Percentiles rank a stretch among this genome's conserved stretches.
These are phyloP conservation scores for Piscicola geometra DNA, from an alignment of 2,888 invertebrate genomes.

Conservation along the genomic window DNA sequence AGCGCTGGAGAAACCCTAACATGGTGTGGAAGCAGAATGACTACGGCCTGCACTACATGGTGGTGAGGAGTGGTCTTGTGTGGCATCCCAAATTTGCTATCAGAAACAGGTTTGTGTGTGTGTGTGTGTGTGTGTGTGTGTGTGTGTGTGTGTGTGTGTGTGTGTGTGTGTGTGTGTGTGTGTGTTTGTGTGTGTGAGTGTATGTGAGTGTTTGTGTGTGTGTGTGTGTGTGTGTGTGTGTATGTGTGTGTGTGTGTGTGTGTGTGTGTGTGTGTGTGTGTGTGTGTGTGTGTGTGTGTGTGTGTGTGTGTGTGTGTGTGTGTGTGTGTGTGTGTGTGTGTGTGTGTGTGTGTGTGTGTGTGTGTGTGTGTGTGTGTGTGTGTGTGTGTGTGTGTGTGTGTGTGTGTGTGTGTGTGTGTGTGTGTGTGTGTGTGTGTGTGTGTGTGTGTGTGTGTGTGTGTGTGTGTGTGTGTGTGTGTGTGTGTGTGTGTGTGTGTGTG, in stretches of 20 bases:
- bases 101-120: slow-evolving; percentile 14
- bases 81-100: slow-evolving; percentile 28
- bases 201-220: slow-evolving; percentile 13
- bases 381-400: slow-evolving; percentile 32
- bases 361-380: slow-evolving; percentile 24
- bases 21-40: slow-evolving; percentile 16
- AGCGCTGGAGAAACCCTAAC: slow-evolving; percentile 20
- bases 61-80: neutral
- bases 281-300: slow-evolving; percentile 31
- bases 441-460: slow-evolving; percentile 30
- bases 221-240: slow-evolving; percentile 35
- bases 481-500: slow-evolving; percentile 18
- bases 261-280: slow-evolving; percentile 18
- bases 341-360: slow-evolving; percentile 25
- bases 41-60: slow-evolving; percentile 18
- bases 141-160: slow-evolving; percentile 1
- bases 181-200: slow-evolving; percentile 13
- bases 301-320: slow-evolving; percentile 35
- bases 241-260: slow-evolving; percentile 31
- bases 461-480: slow-evolving; percentile 33
- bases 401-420: slow-evolving; percentile 29
- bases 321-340: slow-evolving; percentile 29
- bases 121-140: slow-evolving; percentile 21
- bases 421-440: slow-evolving; percentile 23
- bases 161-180: slow-evolving; percentile 13